Percentiles rank a stretch among this genome's conserved stretches.
Evolutionary conservation across 2,888 invertebrate genomes (phyloP).

Genomic region (Drosophila neonasuta): DNA sequence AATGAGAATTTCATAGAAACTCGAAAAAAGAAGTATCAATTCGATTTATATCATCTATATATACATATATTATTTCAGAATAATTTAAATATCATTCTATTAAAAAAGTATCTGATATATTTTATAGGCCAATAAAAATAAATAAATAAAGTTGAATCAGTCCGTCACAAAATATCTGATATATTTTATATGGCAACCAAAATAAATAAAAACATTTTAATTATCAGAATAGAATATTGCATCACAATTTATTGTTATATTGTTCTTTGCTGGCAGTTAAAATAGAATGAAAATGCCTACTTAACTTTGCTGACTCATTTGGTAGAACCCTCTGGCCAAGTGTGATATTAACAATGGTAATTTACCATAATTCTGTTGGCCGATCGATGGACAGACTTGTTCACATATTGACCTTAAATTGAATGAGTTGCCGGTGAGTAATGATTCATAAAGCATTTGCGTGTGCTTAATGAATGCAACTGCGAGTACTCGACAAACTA

Average conservation of each 20-base stretch:
- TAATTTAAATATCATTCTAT: too few relatives aligned
- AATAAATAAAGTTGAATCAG: too few relatives aligned
- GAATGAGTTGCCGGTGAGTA: conserved; percentile 25
- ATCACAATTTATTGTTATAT: too few relatives aligned
- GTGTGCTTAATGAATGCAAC: conserved; percentile 69
- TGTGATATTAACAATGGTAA: neutral
- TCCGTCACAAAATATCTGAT: neutral
- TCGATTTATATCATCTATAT: too few relatives aligned
- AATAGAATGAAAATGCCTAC: too few relatives aligned
- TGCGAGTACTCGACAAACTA: conserved; percentile 6
- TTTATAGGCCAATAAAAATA: too few relatives aligned
- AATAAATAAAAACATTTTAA: too few relatives aligned
- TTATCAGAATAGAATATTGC: too few relatives aligned
- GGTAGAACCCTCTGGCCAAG: conserved; percentile 2
- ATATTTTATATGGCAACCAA: neutral
- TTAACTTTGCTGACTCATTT: conserved; percentile 1
- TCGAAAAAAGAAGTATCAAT: too few relatives aligned
- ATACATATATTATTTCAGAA: too few relatives aligned
- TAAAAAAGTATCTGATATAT: too few relatives aligned
- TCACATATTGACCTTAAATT: conserved; percentile 37
- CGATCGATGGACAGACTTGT: conserved; percentile 21
- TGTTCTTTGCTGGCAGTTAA: too few relatives aligned
- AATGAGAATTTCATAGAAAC: neutral
- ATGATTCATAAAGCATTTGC: conserved; percentile 58
- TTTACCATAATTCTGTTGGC: neutral